Evolutionary conservation across 2,888 invertebrate species (phyloP), one percentile per base, ranked within the genome.

Genomic region (Nomada ferruginata): DNA sequence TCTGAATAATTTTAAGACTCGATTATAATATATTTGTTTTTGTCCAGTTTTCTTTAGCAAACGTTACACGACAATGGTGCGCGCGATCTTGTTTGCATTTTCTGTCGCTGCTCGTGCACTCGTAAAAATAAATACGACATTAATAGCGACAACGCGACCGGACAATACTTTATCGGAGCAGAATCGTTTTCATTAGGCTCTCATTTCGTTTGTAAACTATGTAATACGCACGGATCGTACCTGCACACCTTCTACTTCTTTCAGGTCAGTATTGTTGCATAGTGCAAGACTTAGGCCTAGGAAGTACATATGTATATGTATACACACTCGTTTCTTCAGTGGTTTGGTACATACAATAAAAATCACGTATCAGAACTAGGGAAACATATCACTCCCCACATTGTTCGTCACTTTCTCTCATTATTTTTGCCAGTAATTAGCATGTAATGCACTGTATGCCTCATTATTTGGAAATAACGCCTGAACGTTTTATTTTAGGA

Each of bases 251-350:
- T 18, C 29, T 61, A 42, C 55, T 77, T 66, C 60, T 70, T 59
- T 64, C 76, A 79, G 85, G 85, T 76, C 79, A 74, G 57, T 71
- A 76, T 65, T 85, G 74, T 85, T 79, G 76, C 69, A 70, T 66
- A 72, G 76, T 76, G 71, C 63, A 69, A 70, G 50, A 71, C 57
- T 80, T 80, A 80, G 72, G 79, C 80, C 79, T 80, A 79, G 52
- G 60, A 78, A 72, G 72, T 63, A 71, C 61, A 63, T 36, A 65
- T 47, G 26, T 60, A 50, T 69, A 66, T 53, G 13, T 61, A 60
- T 42, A 55, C 26, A 55, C 50, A 36, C 36, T 61, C 15, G 29
- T 29, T 68, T 29, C 47, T 61, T n/a, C 10, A 15, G 9, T 73
- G 20, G 9, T 53, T 50, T 52, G 50, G 20, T 20, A 26, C 64